Evolutionary conservation across 37 sponge, comb jelly and placozoan genomes (phyloP), one percentile per base, ranked within the genome.

Genomic region (Chondrilla cf. caribensis): DNA sequence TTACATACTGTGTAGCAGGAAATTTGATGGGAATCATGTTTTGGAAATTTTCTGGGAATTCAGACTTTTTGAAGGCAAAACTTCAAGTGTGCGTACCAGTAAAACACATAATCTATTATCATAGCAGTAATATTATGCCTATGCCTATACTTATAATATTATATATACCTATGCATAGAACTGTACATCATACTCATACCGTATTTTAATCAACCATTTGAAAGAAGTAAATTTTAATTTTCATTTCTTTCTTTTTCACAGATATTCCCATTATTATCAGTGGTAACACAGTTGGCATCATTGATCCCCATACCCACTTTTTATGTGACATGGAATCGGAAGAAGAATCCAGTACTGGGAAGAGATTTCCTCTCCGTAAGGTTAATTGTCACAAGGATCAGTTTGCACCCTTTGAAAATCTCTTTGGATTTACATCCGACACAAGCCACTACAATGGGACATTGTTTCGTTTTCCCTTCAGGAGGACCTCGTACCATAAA

Each of bases 381-480:
- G 29, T 40, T 22, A 38, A 6, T 6, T 17, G 60, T 19, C 84
- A 66, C 67, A 33, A 40, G 28, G 87, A 90, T 38, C 95, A 94
- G 87, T 88, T 91, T 68, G 25, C 29, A 3, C 89, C 91, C 18
- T 94, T 84, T 78, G 54, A 84, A 2, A 82, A 79, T 21, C 28
- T 94, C 7, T 94, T 90, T 81, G 95, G 87, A 1, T 94, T 86
- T 70, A 38, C 84, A 38, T 24, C 75, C 8, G 73, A 67, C 38
- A 70, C 59, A 28, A 71, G 77, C 4, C 64, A 81, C 2, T 94
- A 81, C 57, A 43, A 85, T 70, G 91, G 95, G 36, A 94, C 95
- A 0, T 51, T 94, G 21, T 94, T 94, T 58, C 80, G 95, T 2
- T 86, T 94, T 58, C 95, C 95, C 3, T 77, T 91, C 33, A 83